These are phyloP conservation scores for Sebastes itinus DNA, from an alignment of 2,797 vertebrate species.

Conservation along the genomic window DNA sequence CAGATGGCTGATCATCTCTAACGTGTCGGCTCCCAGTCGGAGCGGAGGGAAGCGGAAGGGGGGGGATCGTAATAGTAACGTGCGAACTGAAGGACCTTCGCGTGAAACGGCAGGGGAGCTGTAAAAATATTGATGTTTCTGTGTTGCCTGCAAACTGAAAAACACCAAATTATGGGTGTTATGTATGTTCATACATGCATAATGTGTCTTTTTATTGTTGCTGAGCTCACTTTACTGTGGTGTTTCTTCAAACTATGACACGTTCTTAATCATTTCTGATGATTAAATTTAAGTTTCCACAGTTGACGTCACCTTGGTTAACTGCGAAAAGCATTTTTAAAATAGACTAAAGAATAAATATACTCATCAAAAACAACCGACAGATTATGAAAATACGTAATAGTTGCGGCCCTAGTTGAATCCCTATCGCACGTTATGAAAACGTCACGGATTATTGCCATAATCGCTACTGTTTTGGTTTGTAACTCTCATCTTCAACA, in stretches of 20 bases:
- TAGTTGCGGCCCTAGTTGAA: not conserved
- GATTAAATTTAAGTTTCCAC: not conserved
- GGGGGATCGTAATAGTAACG: not conserved
- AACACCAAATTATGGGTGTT: not conserved
- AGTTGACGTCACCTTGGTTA: not conserved
- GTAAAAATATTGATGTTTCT: not conserved
- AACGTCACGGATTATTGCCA: not conserved
- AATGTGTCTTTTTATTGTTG: not conserved
- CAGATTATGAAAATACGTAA: not conserved
- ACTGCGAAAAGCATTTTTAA: not conserved
- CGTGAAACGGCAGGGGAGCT: not conserved
- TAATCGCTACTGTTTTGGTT: slow-evolving; percentile 1
- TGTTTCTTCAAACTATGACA: not conserved
- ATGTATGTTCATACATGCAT: not conserved
- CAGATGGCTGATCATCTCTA: slow-evolving; percentile 35
- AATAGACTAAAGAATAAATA: not conserved
- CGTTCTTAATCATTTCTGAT: not conserved
- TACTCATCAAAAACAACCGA: not conserved
- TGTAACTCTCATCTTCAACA: slow-evolving; percentile 11
- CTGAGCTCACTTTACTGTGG: not conserved
- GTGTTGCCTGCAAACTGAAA: not conserved
- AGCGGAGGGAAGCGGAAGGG: not conserved
- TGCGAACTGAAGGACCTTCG: not conserved
- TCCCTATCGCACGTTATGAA: not conserved
- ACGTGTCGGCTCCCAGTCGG: slow-evolving; percentile 3